Conservation (phyloP, 2,888 invertebrate species). For the Alsophila aescularia region DNA sequence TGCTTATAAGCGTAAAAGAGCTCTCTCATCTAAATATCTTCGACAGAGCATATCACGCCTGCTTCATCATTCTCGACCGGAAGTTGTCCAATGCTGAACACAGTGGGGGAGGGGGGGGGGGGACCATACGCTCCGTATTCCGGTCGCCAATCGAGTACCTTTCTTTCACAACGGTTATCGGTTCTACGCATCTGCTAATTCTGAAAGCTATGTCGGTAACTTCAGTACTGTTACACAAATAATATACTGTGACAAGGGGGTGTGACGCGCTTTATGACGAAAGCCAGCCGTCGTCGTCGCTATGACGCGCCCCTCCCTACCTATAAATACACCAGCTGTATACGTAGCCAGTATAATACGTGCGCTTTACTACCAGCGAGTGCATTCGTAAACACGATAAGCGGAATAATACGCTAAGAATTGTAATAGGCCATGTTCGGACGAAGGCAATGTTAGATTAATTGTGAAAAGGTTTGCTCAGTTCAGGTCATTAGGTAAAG, state of each 20-base stretch:
- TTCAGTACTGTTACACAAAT: slow-evolving; percentile 11
- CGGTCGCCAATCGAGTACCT: neutral
- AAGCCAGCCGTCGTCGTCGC: slow-evolving; percentile 43
- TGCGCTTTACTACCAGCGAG: slow-evolving; percentile 1
- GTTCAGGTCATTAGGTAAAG: slow-evolving; percentile 23
- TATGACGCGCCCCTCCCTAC: slow-evolving; percentile 53
- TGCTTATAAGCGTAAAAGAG: too few relatives aligned
- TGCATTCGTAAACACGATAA: slow-evolving; percentile 20
- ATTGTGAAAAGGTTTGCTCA: slow-evolving; percentile 22
- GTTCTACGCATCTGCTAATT: too few relatives aligned
- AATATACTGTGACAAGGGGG: slow-evolving; percentile 41
- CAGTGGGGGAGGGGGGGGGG: too few relatives aligned
- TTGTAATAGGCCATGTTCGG: slow-evolving; percentile 12
- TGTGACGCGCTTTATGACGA: slow-evolving; percentile 50
- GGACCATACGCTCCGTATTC: too few relatives aligned
- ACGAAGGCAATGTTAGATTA: slow-evolving; percentile 31
- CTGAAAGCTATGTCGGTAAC: too few relatives aligned
- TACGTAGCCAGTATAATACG: slow-evolving; percentile 26
- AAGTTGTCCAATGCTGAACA: too few relatives aligned
- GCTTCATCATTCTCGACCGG: too few relatives aligned
- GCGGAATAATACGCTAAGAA: slow-evolving; percentile 19
- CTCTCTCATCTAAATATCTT: too few relatives aligned
- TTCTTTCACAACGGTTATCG: too few relatives aligned
- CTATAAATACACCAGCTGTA: slow-evolving; percentile 29
- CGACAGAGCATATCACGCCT: too few relatives aligned